Percentiles rank a stretch among this genome's conserved stretches.
phyloP scores from a whole-genome alignment of 2,888 invertebrate genomes.

The Callyntrura guangdongensis region DNA sequence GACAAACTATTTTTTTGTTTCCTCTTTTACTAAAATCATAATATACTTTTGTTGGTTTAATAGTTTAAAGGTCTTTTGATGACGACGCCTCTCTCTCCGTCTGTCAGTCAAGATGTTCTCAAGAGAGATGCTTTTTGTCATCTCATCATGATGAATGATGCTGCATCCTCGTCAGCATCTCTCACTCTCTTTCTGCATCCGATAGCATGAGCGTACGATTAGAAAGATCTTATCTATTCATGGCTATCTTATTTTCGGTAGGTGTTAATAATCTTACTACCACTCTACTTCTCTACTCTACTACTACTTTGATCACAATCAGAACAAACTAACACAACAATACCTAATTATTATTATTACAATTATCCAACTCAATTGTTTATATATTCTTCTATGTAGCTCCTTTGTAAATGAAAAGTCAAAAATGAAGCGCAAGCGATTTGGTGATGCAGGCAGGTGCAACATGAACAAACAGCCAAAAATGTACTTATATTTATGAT shows the following conservation, averaged over 20 bases:
- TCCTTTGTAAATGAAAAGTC: background rate
- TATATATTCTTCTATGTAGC: background rate
- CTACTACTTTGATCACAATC: background rate
- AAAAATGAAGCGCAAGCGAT: background rate
- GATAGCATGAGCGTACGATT: conserved; percentile 49
- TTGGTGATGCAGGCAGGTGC: conserved; percentile 3
- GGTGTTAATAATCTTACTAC: conserved; percentile 41
- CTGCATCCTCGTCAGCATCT: conserved; percentile 16
- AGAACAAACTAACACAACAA: background rate
- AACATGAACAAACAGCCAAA: conserved; percentile 25
- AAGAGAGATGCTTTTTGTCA: conserved; percentile 37
- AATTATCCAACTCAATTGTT: conserved; percentile 13
- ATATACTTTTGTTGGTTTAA: conserved; percentile 69
- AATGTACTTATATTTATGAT: conserved; percentile 25
- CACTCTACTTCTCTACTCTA: background rate
- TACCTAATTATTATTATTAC: conserved; percentile 40
- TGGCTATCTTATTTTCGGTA: conserved; percentile 67
- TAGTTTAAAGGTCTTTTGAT: conserved; percentile 58
- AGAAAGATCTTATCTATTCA: conserved; percentile 57
- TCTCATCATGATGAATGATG: conserved; percentile 15
- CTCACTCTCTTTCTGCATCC: conserved; percentile 28
- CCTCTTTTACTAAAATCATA: conserved; percentile 48
- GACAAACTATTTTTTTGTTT: conserved; percentile 41
- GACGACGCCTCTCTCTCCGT: conserved; percentile 33
- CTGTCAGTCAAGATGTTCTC: conserved; percentile 54